Evolutionary conservation across 2,113 vertebrate genomes (phyloP), one percentile per base, ranked within the genome.

Genomic region (Phylloscopus whistleri): DNA sequence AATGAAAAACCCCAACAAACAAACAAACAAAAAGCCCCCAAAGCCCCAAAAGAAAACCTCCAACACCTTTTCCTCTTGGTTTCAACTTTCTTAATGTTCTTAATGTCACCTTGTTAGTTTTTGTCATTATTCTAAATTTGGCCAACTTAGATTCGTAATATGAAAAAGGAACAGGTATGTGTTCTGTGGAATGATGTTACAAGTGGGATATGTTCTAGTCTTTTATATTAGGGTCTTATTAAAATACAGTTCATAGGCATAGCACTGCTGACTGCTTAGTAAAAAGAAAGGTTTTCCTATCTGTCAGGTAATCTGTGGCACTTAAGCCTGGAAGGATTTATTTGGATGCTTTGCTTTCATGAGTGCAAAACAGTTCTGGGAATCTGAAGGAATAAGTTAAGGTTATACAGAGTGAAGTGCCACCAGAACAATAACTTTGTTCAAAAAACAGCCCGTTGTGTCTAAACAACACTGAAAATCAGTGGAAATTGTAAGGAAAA

Each of bases 21-120:
- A 44, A 27, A 9, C n/a, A 59, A 12, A 2, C 5, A 7, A 30
- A 41, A 31, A 5, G 4, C 5, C 10, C 8, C 21, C 6, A 4
- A 60, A 82, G 24, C 0, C 12, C 48, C 28, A 22, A 21, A 31
- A 16, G 26, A 75, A 55, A 87, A n/a, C 15, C 13, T 66, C 5
- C 15, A 28, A 31, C 9, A 22, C 15, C 6, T 70, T 60, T 80
- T 56, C 4, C 9, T 75, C 6, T 68, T 37, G 28, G 7, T 95
- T 89, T 87, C 53, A 43, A 22, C 39, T 91, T 90, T 27, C 35
- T n/a, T 81, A 7, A 22, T 41, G 18, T 28, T 76, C 9, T 11
- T 53, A 23, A 60, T 69, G 46, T 80, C 35, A 63, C 21, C n/a
- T 59, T 55, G 5, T 22, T 73, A 27, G 44, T 52, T 93, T 41